Evolutionary conservation across 2,113 vertebrate species (phyloP), one percentile per base, ranked within the genome.

Genomic region (Hyperopisus bebe): DNA sequence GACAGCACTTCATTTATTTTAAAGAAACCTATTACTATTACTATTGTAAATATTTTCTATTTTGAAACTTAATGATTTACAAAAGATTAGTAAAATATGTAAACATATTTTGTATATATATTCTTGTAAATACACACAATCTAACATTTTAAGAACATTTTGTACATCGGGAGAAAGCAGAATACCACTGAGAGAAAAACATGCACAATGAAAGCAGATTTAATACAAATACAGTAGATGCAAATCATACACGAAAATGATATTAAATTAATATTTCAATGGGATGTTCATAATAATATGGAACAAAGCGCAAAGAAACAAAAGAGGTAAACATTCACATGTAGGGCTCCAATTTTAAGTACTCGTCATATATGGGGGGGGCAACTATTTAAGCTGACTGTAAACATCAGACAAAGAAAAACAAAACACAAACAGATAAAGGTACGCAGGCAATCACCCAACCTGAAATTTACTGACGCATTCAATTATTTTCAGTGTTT

Each of bases 11-110:
- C 91, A 70, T 93, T 91, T 95, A 96, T 96, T 95, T 95, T 95
- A 95, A 94, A 93, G 94, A 95, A 96, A 95, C 92, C 93, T 91
- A 95, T 84, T 95, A 96, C 95, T 95, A 94, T 92, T 91, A 94
- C 95, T 94, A 96, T 94, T 94, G 94, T 95, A 95, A 95, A 95
- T 80, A 42, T 80, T 80, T 42, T 42, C 90, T 91, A 90, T 91
- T 92, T 94, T 94, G 88, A 90, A 96, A 92, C 92, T 95, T 94
- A 94, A 95, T 93, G 95, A 91, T 93, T 95, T 95, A 96, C 95
- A 96, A 94, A 96, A 93, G 92, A 95, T 92, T 92, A 93, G 94
- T 92, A 92, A 80, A 89, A 92, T 94, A 95, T 95, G 94, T 95
- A 95, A 95, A 96, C 95, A 94, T 92, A 91, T 88, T 89, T 92